Conservation (phyloP, 35 echinoderm and acorn worm species). For the Stichopus chloronotus region DNA sequence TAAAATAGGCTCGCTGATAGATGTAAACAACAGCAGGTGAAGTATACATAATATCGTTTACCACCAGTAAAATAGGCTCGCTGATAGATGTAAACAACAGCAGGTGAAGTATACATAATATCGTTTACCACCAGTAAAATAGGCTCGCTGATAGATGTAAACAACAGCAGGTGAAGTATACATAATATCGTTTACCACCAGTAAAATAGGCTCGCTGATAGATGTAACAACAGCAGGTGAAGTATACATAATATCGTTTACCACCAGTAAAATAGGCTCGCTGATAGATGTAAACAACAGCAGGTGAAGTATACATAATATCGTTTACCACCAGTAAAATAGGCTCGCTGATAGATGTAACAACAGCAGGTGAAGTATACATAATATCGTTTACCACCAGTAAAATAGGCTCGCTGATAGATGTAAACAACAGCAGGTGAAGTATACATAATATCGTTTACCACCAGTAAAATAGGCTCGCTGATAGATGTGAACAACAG, state of each 20-base stretch:
- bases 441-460: constrained; percentile 82
- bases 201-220: constrained; percentile 91
- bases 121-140: constrained; percentile 98
- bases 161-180: constrained; percentile 85
- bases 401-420: constrained; percentile 92
- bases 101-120: constrained; percentile 81
- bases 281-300: constrained; percentile 95
- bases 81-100: constrained; percentile 95
- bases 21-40: constrained; percentile 97
- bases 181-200: constrained; percentile 96
- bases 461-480: constrained; percentile 95
- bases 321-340: constrained; percentile 98
- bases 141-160: constrained; percentile 92
- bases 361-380: constrained; percentile 80
- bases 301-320: constrained; percentile 81
- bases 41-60: constrained; percentile 82
- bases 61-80: constrained; percentile 95
- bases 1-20: constrained; percentile 92
- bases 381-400: constrained; percentile 97
- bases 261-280: constrained; percentile 95
- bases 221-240: constrained; percentile 98
- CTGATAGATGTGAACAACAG: constrained; percentile 94
- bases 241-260: constrained; percentile 82
- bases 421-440: constrained; percentile 97
- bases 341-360: constrained; percentile 92